Conservation (phyloP, 2,888 invertebrate genomes). For the Dryobotodes eremita region DNA sequence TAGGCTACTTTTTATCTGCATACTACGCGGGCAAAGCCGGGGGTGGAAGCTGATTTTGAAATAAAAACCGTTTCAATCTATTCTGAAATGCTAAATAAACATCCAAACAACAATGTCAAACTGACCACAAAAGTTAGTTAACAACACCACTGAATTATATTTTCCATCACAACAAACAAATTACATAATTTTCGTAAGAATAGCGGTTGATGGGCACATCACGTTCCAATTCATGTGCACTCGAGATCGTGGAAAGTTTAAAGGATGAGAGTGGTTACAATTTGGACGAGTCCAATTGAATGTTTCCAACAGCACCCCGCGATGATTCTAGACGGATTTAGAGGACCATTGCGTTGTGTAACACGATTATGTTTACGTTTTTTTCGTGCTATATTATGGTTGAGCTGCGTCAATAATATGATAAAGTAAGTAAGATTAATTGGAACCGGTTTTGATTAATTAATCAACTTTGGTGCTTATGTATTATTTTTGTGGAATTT, state of each 20-base stretch:
- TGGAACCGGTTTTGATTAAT: conserved; percentile 11
- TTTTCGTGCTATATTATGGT: background rate
- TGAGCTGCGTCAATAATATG: background rate
- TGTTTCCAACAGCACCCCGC: conserved; percentile 63
- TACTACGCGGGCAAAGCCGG: too few species aligned
- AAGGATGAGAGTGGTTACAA: conserved; percentile 79
- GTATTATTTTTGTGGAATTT: background rate
- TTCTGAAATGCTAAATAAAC: background rate
- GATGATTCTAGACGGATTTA: conserved; percentile 55
- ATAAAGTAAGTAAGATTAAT: conserved; percentile 2
- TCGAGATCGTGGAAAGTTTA: conserved; percentile 80
- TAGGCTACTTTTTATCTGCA: too few species aligned
- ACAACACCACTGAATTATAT: conserved; percentile 24
- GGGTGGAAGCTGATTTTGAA: background rate
- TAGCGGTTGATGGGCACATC: conserved; percentile 29
- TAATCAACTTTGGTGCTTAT: background rate
- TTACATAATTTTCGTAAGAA: conserved; percentile 43
- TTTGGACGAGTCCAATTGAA: conserved; percentile 78
- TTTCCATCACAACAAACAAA: conserved; percentile 51
- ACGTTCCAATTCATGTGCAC: conserved; percentile 54
- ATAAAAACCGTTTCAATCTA: background rate
- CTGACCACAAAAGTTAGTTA: background rate
- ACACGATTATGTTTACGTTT: background rate
- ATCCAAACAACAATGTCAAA: background rate
- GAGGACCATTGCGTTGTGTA: conserved; percentile 29